Base-by-base conservation (phyloP, 1,140 invertebrate species). In the Drosophila mayri region DNA sequence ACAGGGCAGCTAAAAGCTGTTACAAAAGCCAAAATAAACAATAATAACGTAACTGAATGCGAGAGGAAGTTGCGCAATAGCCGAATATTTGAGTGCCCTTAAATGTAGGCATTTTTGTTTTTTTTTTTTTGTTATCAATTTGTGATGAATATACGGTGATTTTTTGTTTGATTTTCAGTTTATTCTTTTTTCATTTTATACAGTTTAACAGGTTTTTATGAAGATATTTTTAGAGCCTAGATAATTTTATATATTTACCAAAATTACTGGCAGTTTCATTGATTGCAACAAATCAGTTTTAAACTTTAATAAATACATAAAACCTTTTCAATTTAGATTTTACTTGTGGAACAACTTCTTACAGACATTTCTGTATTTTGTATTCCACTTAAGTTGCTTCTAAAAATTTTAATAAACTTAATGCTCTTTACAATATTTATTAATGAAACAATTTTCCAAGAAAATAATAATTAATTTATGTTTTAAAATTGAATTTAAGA, bases 1-100 rank as follows among this genome's bases (percentile, higher is more conserved):
- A 40, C 20, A 37, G 30, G 49, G 66, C 62, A 49, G 38, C 79
- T 43, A 77, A 66, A 62, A 72, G 66, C 22, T 35, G 30, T n/a
- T 22, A 12, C 14, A 40, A 71, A 37, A 37, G 41, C 37, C 37
- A 73, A 64, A 57, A 46, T 58, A 55, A 65, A 60, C 38, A 75
- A 55, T 77, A 37, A 43, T 25, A 25, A 61, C 41, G 41, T 40
- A 8, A 40, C 22, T 30, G 28, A 49, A 59, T 22, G 16, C 8
- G 30, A 35, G 1, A 16, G 18, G 14, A 30, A 38, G 30, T 12
- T 50, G 30, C 40, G 20, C 28, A 12, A 50, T 37, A 40, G 50
- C 10, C 43, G 52, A 49, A 71, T 59, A 41, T 49, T 41, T 35
- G 1, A 60, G 28, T 47, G 28, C 28, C 18, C 35, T 47, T 47